Conservation (phyloP, 2,113 vertebrate genomes). For the Elaphurus davidianus region DNA sequence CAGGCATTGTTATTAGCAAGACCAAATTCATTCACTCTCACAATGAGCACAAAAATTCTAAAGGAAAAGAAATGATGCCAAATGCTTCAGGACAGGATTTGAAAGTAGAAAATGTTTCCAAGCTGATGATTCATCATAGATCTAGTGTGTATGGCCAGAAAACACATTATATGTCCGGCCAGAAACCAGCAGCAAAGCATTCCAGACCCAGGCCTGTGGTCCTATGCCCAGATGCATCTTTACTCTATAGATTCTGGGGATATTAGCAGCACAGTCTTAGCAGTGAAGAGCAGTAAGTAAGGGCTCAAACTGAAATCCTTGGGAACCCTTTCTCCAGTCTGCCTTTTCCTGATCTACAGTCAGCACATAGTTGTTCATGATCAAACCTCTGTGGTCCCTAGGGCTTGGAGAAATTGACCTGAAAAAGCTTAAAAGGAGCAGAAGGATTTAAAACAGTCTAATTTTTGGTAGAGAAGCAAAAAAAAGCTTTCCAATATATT, state of each 20-base stretch:
- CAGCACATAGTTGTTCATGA: not conserved
- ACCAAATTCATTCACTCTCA: not conserved
- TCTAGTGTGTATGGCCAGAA: not conserved
- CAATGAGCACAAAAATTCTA: slow-evolving; percentile 2
- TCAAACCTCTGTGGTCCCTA: not conserved
- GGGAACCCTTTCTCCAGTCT: not conserved
- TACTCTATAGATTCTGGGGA: not conserved
- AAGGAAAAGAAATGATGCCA: not conserved
- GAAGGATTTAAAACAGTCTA: not conserved
- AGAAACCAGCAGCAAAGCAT: not conserved
- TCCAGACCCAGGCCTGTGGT: not conserved
- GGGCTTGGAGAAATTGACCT: not conserved
- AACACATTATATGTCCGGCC: not conserved
- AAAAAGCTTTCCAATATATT: not conserved
- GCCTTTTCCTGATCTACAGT: not conserved
- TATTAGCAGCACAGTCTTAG: not conserved
- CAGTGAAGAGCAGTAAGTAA: not conserved
- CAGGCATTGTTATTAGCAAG: not conserved
- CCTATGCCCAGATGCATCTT: not conserved
- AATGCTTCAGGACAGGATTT: not conserved
- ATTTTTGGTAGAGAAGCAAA: not conserved
- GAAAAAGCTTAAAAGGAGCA: not conserved
- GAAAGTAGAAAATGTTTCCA: not conserved
- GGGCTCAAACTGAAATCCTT: not conserved
- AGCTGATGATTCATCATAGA: not conserved